Percentiles rank a stretch among this genome's conserved stretches.
These are phyloP conservation scores for Pelecanus crispus DNA, from an alignment of 2,113 vertebrate genomes.

Conservation along the genomic window DNA sequence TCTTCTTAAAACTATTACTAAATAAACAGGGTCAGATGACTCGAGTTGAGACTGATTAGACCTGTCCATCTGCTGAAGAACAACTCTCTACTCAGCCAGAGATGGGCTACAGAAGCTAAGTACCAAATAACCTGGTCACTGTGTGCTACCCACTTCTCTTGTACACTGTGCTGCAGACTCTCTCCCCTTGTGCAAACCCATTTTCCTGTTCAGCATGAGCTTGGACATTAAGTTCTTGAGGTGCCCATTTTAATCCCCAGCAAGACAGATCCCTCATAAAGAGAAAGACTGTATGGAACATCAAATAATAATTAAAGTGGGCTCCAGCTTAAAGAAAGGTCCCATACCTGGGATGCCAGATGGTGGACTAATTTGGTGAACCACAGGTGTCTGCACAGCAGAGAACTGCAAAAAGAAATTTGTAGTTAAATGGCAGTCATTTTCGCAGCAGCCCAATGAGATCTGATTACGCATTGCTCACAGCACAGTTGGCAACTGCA, in stretches of 20 bases:
- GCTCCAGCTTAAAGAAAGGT: not conserved
- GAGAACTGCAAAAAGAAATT: constrained; percentile 70
- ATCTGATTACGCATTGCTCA: not conserved
- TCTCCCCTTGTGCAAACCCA: not conserved
- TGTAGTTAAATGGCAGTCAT: not conserved
- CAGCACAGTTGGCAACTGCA: not conserved
- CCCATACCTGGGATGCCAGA: constrained; percentile 73
- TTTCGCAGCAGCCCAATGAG: not conserved
- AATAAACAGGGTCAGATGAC: not conserved
- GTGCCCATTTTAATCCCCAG: not conserved
- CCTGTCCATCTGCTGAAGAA: not conserved
- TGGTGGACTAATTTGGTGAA: constrained; percentile 66
- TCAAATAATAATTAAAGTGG: not conserved
- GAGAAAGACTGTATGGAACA: not conserved
- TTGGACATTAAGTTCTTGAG: not conserved
- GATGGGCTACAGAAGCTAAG: not conserved
- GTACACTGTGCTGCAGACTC: not conserved
- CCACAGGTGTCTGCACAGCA: constrained; percentile 62
- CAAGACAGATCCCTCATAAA: not conserved
- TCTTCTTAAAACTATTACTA: not conserved
- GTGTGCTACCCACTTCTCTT: not conserved
- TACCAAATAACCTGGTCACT: not conserved
- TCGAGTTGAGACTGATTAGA: not conserved
- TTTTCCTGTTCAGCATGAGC: not conserved
- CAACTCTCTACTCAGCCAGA: not conserved